Evolutionary conservation across 2,113 vertebrate species (phyloP).

Genomic region (Burhinus bistriatus): DNA sequence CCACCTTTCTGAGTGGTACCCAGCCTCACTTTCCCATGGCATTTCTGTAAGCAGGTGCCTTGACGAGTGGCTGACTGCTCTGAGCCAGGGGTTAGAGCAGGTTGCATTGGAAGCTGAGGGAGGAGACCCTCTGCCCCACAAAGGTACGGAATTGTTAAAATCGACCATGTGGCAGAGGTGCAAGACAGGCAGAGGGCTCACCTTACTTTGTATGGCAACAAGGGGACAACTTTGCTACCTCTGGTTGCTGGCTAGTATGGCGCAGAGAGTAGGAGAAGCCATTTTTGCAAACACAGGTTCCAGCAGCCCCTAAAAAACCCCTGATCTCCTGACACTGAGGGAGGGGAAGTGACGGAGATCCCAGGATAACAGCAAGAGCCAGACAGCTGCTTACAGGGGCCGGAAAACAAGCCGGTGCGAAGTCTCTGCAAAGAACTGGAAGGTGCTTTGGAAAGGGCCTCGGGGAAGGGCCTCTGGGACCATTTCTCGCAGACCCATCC

Average conservation of each 20-base stretch:
- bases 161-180: background rate
- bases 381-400: background rate
- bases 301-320: background rate
- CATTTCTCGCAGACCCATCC: background rate
- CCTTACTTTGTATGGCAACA: background rate
- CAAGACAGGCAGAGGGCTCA: background rate
- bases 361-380: background rate
- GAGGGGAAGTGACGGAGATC: background rate
- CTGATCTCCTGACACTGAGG: background rate
- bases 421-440: background rate
- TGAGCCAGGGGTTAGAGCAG: background rate
- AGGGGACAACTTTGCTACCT: background rate
- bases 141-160: background rate
- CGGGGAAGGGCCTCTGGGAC: background rate
- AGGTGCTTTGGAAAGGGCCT: background rate
- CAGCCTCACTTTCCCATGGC: background rate
- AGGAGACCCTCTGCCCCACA: accelerated
- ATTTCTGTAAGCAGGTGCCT: background rate
- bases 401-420: background rate
- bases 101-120: background rate
- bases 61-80: background rate
- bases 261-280: background rate
- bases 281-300: background rate
- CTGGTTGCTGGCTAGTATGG: background rate
- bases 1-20: background rate